phyloP scores from a whole-genome alignment of 2,113 vertebrate genomes.

The Daubentonia madagascariensis region DNA sequence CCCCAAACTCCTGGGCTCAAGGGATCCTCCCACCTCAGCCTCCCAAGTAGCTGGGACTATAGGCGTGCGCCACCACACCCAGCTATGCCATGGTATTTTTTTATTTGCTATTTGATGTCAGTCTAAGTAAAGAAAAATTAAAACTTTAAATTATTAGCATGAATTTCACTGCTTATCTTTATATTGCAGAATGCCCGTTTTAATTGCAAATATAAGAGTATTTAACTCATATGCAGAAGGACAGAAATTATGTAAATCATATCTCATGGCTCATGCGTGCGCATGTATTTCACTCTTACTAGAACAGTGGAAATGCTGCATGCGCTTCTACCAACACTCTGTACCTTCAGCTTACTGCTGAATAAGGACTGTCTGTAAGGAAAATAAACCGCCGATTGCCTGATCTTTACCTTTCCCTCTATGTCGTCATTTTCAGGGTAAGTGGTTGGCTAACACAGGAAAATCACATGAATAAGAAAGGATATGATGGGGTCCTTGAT shows the following conservation, averaged over 20 bases:
- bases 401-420: background rate
- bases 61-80: too few relatives aligned
- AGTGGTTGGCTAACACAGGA: background rate
- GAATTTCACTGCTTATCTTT: background rate
- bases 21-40: too few relatives aligned
- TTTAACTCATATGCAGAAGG: background rate
- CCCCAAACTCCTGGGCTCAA: too few relatives aligned
- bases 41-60: too few relatives aligned
- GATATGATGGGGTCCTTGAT: background rate
- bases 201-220: background rate
- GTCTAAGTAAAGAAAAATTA: background rate
- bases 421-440: background rate
- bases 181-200: background rate
- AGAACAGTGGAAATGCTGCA: fast-evolving
- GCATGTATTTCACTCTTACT: background rate
- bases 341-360: background rate
- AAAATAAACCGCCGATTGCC: background rate
- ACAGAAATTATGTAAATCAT: background rate
- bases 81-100: background rate
- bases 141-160: background rate
- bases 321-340: background rate
- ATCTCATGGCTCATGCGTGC: background rate
- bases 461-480: background rate
- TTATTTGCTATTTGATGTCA: background rate
- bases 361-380: background rate